These are phyloP conservation scores for Andrena bucephala DNA, from an alignment of 2,888 invertebrate species.

Conservation along the genomic window DNA sequence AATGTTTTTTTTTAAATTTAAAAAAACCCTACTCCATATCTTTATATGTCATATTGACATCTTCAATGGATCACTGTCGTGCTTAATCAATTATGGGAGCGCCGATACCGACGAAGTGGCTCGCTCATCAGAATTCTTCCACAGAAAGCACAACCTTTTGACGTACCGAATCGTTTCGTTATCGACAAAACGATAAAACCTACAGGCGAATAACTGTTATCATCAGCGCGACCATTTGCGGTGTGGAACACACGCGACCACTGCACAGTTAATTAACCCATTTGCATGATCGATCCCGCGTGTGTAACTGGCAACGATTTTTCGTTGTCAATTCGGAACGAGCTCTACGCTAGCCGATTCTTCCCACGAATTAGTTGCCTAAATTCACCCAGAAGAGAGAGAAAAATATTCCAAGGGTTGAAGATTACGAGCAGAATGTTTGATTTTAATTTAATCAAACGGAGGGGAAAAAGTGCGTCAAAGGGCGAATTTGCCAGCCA, in stretches of 20 bases:
- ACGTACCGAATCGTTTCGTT: slow-evolving; percentile 34
- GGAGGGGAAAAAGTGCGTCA: not conserved
- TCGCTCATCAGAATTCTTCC: slow-evolving; percentile 16
- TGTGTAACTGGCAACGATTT: slow-evolving; percentile 24
- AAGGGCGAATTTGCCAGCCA: slow-evolving; percentile 5
- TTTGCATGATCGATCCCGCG: slow-evolving; percentile 49
- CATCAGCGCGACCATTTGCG: slow-evolving; percentile 30
- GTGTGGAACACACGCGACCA: slow-evolving; percentile 47
- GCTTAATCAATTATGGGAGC: slow-evolving; percentile 10
- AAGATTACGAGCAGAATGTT: not conserved
- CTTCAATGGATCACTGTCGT: not conserved
- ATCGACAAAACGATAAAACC: slow-evolving; percentile 46
- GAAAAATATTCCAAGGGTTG: too few species aligned
- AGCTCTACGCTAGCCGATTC: not conserved
- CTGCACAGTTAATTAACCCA: slow-evolving; percentile 44
- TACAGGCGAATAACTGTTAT: slow-evolving; percentile 37
- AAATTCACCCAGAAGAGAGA: not conserved
- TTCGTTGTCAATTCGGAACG: slow-evolving; percentile 10
- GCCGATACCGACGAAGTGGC: not conserved
- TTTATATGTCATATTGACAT: not conserved
- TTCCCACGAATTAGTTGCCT: not conserved
- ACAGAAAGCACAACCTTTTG: slow-evolving; percentile 1
- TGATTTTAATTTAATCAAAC: not conserved
- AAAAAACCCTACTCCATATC: too few species aligned
- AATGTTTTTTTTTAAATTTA: too few species aligned